Evolutionary conservation across 2,888 invertebrate species (phyloP).

Genomic region (Drosophila setosimentum): DNA sequence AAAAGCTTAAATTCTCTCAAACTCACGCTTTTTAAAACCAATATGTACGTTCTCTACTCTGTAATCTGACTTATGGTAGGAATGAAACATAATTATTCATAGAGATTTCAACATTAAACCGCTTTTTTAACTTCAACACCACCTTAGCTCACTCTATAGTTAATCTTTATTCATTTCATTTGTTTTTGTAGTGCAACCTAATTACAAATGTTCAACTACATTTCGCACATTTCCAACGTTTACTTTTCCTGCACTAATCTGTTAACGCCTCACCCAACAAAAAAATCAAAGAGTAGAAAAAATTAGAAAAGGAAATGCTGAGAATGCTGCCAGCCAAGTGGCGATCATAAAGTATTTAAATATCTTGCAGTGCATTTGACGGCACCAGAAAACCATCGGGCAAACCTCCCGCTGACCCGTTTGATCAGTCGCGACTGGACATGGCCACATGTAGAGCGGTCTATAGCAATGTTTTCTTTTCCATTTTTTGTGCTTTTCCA

Average conservation of each 20-base stretch:
- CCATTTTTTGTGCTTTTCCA: constrained; percentile 17
- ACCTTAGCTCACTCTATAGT: not conserved
- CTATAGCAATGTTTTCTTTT: constrained; percentile 45
- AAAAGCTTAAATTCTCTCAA: not conserved
- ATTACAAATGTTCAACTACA: constrained; percentile 61
- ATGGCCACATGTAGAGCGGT: constrained; percentile 70
- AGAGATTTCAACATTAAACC: not conserved
- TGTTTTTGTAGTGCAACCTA: constrained; percentile 57
- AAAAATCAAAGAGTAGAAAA: not conserved
- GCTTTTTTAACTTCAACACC: not conserved
- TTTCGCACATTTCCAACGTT: constrained; percentile 70
- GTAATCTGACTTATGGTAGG: not conserved
- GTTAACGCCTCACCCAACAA: constrained; percentile 50
- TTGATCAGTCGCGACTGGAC: constrained; percentile 67
- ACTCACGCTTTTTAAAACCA: not conserved
- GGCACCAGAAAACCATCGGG: constrained; percentile 23
- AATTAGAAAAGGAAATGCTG: constrained; percentile 9
- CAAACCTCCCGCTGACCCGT: constrained; percentile 72
- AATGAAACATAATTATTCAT: not conserved
- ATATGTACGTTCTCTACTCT: not conserved
- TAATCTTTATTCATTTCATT: constrained; percentile 43
- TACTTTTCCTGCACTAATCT: constrained; percentile 44
- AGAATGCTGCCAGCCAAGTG: constrained; percentile 56
- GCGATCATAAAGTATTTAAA: constrained; percentile 65
- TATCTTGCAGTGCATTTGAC: constrained; percentile 58